Base-by-base conservation (phyloP, 2,113 vertebrate species). In the Sminthopsis crassicaudata region DNA sequence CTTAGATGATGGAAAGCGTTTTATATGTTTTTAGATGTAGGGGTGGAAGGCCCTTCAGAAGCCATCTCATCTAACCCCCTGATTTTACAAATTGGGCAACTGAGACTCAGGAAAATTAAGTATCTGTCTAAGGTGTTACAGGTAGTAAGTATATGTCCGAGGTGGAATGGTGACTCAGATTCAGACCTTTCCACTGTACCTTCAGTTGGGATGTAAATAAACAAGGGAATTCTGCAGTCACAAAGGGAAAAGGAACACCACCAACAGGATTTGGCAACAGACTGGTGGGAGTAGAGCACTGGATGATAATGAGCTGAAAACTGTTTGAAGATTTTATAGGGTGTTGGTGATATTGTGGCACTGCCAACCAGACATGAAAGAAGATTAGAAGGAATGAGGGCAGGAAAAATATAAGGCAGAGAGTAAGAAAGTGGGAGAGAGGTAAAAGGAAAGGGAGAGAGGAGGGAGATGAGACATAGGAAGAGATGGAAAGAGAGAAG, bases 191-290 rank as follows among this genome's bases (percentile, higher is more conserved):
- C 67, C 67, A 36, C 22, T 89, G 25, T 55, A 27, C 30, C 1
- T 2, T 2, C 30, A 84, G 46, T 36, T 36, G 36, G 0, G 1
- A 46, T n/a, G 36, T n/a, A 91, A 57, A 26, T 16, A 23, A n/a
- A 14, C 12, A 12, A 46, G 7, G 0, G 4, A 1, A 25, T 42
- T 92, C 52, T 36, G 11, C 67, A 67, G 8, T 19, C n/a, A 22
- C 53, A 24, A 84, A 91, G 52, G 46, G 92, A 90, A 55, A 94
- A 93, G 46, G 7, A 88, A 92, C 23, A 76, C 57, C 9, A 88
- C 36, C 51, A 16, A 0, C 27, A 36, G 94, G 94, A 36, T 52
- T 24, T 48, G 95, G 1, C 2, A 14, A 9, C 25, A 95, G 36
- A 5, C 89, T 3, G 14, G 8, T 54, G 84, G 26, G 8, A 42